Percentiles rank a stretch among this genome's conserved stretches.
phyloP scores from a whole-genome alignment of 2,888 invertebrate species.

The Cheilosia variabilis region DNA sequence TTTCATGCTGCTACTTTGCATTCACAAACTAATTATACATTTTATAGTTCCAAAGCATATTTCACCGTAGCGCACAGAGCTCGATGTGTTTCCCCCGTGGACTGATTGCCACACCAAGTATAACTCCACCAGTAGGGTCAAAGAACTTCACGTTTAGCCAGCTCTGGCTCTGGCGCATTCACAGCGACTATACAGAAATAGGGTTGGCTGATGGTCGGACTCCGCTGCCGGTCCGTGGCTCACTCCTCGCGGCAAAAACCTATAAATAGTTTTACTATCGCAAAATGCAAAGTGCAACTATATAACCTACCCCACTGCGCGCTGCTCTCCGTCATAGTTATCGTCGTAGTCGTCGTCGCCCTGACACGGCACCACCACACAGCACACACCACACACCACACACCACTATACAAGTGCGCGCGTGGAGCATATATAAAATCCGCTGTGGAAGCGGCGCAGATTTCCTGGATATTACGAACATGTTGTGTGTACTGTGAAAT shows the following conservation, averaged over 20 bases:
- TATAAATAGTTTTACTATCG: slow-evolving; percentile 75
- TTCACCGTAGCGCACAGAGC: slow-evolving; percentile 34
- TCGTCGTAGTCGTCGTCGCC: slow-evolving; percentile 13
- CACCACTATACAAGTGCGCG: slow-evolving; percentile 16
- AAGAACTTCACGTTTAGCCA: slow-evolving; percentile 66
- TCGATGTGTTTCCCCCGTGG: slow-evolving; percentile 38
- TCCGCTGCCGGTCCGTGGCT: slow-evolving; percentile 55
- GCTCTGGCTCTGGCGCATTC: slow-evolving; percentile 42
- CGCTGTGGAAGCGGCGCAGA: slow-evolving; percentile 50
- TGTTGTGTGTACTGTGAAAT: slow-evolving; percentile 61
- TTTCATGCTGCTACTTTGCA: slow-evolving; percentile 64
- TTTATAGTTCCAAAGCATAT: slow-evolving; percentile 58
- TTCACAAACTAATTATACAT: slow-evolving; percentile 73
- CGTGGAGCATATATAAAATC: slow-evolving; percentile 53
- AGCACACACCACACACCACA: slow-evolving; percentile 18
- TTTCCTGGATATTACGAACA: slow-evolving; percentile 69
- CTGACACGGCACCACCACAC: slow-evolving; percentile 36
- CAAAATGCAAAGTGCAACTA: slow-evolving; percentile 75
- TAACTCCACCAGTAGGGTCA: slow-evolving; percentile 61
- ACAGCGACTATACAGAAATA: slow-evolving; percentile 67
- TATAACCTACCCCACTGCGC: slow-evolving; percentile 70
- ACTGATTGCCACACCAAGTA: slow-evolving; percentile 59
- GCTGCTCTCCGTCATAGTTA: slow-evolving; percentile 28
- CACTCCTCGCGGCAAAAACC: slow-evolving; percentile 48
- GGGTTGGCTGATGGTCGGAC: slow-evolving; percentile 58